These are phyloP conservation scores for Schizothorax lantsangensis DNA, from an alignment of 2,797 vertebrate species.

Conservation along the genomic window DNA sequence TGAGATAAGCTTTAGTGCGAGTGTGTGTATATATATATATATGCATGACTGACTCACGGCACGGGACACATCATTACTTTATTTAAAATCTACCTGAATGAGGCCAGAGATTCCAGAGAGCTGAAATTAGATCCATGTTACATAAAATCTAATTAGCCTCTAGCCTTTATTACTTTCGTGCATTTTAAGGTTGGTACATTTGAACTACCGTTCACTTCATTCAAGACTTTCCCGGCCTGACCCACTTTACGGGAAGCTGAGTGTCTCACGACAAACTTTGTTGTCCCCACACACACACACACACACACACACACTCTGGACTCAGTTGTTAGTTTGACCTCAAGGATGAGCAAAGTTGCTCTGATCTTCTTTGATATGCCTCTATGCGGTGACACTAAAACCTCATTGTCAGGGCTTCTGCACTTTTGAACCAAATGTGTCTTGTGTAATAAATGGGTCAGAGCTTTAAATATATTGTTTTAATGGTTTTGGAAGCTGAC, in stretches of 20 bases:
- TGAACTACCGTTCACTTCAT: conserved; percentile 21
- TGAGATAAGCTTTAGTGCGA: not conserved
- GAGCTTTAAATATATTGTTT: conserved; percentile 19
- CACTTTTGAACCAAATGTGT: conserved; percentile 37
- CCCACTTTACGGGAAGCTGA: conserved; percentile 23
- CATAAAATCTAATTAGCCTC: conserved; percentile 45
- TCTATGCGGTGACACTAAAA: conserved; percentile 25
- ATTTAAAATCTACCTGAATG: conserved; percentile 31
- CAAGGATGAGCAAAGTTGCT: conserved; percentile 26
- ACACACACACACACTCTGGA: not conserved
- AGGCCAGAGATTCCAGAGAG: conserved; percentile 16
- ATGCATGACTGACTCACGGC: not conserved
- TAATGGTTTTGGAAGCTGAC: not conserved
- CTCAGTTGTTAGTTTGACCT: conserved; percentile 36
- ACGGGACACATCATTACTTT: not conserved
- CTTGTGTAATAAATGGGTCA: conserved; percentile 41
- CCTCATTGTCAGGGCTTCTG: conserved; percentile 35
- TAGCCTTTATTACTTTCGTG: conserved; percentile 43
- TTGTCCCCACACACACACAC: not conserved
- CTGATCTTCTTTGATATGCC: conserved; percentile 4
- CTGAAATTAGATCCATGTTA: conserved; percentile 35
- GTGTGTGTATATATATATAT: not conserved
- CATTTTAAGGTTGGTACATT: conserved; percentile 13
- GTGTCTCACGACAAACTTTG: not conserved
- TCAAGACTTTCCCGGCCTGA: conserved; percentile 32